A percentile compares a stretch with the other conserved stretches of the same genome.
Conservation (phyloP, 1,140 invertebrate species). For the Paralvinella palmiformis region DNA sequence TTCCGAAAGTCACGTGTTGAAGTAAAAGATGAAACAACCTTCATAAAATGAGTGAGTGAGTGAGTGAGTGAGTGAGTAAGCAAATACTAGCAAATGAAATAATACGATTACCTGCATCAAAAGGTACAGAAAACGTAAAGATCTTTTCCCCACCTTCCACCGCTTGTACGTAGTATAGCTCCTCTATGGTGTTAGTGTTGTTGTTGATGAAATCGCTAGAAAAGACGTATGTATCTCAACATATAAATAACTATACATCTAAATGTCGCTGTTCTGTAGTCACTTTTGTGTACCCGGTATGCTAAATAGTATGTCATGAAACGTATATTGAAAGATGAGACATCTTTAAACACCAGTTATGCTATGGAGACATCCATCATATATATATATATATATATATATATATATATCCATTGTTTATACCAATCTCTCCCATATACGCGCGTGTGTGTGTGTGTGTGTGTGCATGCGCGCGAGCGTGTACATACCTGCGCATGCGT, state of each 20-base stretch:
- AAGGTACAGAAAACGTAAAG: slow-evolving; percentile 87
- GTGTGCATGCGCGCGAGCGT: neutral
- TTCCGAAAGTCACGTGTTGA: neutral
- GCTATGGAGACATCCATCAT: too few relatives aligned
- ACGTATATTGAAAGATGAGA: too few relatives aligned
- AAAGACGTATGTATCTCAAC: neutral
- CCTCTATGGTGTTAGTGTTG: slow-evolving; percentile 77
- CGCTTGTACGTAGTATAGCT: slow-evolving; percentile 85
- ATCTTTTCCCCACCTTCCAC: slow-evolving; percentile 72
- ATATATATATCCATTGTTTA: neutral
- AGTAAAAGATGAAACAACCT: neutral
- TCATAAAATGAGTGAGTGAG: neutral
- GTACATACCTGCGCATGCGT: too few relatives aligned
- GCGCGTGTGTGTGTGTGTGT: too few relatives aligned
- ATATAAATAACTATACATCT: too few relatives aligned
- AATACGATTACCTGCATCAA: slow-evolving; percentile 68
- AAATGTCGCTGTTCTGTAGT: slow-evolving; percentile 4
- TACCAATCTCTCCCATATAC: too few relatives aligned
- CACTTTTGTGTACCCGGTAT: slow-evolving; percentile 7
- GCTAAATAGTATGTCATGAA: too few relatives aligned
- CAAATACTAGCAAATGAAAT: neutral
- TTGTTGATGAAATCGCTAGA: slow-evolving; percentile 73
- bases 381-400: neutral
- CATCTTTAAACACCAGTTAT: too few relatives aligned
- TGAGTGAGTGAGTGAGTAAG: neutral